Evolutionary conservation across 2,797 vertebrate species (phyloP), one percentile per base, ranked within the genome.

Genomic region (Xerus rutilus): DNA sequence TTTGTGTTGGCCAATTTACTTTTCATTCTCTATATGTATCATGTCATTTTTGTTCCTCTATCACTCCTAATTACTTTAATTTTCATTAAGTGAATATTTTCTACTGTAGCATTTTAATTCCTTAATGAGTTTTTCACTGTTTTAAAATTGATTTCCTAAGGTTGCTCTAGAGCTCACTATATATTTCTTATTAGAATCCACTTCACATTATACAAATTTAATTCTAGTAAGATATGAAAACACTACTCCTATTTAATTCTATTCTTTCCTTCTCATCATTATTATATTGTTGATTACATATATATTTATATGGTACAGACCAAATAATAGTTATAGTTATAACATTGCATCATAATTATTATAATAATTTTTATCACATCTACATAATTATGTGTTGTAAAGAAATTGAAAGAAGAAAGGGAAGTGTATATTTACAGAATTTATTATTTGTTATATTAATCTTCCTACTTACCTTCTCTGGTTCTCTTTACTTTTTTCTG

Each of bases 31-130:
- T 64, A 2, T 39, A 52, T 32, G 30, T 70, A 70, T 91, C 14
- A n/a, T 70, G 7, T 45, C 28, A 76, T 77, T 91, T 90, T 70
- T 82, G 18, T 87, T 72, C 23, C 49, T 84, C 69, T 82, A 9
- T 87, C 70, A 18, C 49, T 84, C 69, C 45, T 69, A 91, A 74
- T n/a, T 52, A 35, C 35, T 96, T 77, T 64, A 35, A 35, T 96
- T 77, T 64, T 30, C 10, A 54, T 73, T 86, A 54, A 57, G 14
- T 81, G 52, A 90, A 25, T 82, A 13, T 96, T 86, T 86, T 70
- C 32, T 94, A 84, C 15, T 65, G 2, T 65, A 72, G 17, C 35
- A 77, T 76, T 95, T 86, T 81, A 76, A 76, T 65, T 65, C 12
- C 39, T 82, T 82, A 45, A 82, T 62, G 30, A 43, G 62, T 62